phyloP scores from a whole-genome alignment of 2,797 vertebrate species.

The Propithecus perrieri region DNA sequence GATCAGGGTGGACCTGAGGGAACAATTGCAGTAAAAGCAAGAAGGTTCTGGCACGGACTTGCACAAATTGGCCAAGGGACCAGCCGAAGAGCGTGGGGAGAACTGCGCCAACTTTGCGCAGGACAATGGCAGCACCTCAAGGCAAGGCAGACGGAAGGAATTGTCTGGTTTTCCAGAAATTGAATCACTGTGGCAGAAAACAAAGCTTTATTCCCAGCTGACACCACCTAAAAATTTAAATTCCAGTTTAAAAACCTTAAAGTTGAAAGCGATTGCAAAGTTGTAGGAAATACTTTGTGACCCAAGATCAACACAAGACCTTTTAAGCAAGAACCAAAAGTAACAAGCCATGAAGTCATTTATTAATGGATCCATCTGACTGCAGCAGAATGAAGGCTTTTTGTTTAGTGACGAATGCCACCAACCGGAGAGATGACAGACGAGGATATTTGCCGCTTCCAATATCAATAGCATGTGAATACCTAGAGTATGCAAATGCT shows the following conservation, averaged over 20 bases:
- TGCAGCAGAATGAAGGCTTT: background rate
- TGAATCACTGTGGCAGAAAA: background rate
- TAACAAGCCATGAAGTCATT: background rate
- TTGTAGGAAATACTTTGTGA: background rate
- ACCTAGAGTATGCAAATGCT: background rate
- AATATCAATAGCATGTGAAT: background rate
- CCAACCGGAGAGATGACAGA: background rate
- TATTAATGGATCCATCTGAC: background rate
- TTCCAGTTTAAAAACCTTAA: background rate
- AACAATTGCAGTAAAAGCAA: background rate
- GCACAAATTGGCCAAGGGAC: background rate
- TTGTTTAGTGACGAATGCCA: background rate
- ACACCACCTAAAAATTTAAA: background rate
- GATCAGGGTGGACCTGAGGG: background rate
- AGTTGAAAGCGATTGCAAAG: background rate
- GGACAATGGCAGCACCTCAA: too few relatives aligned
- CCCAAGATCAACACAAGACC: background rate
- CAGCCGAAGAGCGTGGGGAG: background rate
- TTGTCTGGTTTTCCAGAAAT: background rate
- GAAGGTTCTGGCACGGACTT: background rate
- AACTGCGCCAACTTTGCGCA: fast-evolving
- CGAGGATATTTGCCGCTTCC: background rate
- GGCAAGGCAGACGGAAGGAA: background rate
- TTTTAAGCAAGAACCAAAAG: background rate
- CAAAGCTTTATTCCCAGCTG: background rate